Percentiles rank a stretch among this genome's conserved stretches.
phyloP scores from a whole-genome alignment of 53 echinoderm and acorn worm genomes.

The Henricia sp. region DNA sequence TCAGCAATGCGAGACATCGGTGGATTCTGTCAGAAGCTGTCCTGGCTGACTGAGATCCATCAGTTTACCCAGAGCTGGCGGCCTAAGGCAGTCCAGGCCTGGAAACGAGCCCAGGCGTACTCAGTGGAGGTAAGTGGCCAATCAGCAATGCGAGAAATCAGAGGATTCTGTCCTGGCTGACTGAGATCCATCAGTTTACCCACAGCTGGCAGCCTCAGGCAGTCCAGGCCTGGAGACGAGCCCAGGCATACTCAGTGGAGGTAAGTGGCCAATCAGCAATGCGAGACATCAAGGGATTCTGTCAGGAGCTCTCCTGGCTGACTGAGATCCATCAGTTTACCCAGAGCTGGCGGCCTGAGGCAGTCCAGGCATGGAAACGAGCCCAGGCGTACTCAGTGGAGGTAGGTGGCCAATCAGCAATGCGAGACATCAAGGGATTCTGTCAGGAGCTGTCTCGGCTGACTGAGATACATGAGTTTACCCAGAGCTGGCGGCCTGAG shows the following conservation, averaged over 20 bases:
- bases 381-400: slow-evolving; percentile 93
- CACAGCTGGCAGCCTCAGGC: slow-evolving; percentile 78
- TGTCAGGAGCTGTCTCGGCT: too few species aligned
- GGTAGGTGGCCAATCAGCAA: slow-evolving; percentile 55
- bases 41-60: slow-evolving; percentile 88
- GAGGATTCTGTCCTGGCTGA: slow-evolving; percentile 83
- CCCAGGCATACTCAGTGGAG: slow-evolving; percentile 93
- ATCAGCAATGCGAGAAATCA: slow-evolving; percentile 76
- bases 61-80: slow-evolving; percentile 80
- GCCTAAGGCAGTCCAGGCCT: slow-evolving; percentile 71
- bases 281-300: slow-evolving; percentile 79
- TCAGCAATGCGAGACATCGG: slow-evolving; percentile 79
- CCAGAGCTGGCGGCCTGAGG: slow-evolving; percentile 74
- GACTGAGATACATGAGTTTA: too few species aligned
- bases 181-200: slow-evolving; percentile 84
- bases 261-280: slow-evolving; percentile 78
- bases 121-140: slow-evolving; percentile 91
- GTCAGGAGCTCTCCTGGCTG: slow-evolving; percentile 78
- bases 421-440: too few species aligned
- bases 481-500: too few species aligned
- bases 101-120: slow-evolving; percentile 91
- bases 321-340: slow-evolving; percentile 82
- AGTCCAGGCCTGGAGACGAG: slow-evolving; percentile 76
- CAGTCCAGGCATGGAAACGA: slow-evolving; percentile 75
- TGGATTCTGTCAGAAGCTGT: slow-evolving; percentile 76